Evolutionary conservation across 2,797 vertebrate genomes (phyloP), one percentile per base, ranked within the genome.

Genomic region (Petrocephalus sullivani): DNA sequence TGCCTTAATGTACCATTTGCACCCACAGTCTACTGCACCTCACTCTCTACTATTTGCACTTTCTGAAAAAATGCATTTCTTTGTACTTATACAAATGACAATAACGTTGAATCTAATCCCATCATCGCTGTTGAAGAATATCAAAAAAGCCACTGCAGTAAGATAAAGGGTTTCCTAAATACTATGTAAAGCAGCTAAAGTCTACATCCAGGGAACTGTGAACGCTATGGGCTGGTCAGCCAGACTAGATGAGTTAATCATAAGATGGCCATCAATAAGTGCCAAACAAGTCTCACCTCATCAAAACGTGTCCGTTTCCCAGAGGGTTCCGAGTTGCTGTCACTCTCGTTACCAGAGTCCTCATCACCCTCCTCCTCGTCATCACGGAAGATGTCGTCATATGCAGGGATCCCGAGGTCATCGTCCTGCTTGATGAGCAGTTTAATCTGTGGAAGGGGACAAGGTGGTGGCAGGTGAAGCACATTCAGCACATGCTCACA

Each of bases 331-430:
- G 96, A 96, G 0, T 94, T 96, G 0, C 92, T 96, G 0, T 96
- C 96, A 0, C 95, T 96, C 90, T 98, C 98, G 89, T 96, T 95
- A 89, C 95, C 98, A 0, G 96, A 98, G 90, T 96, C 96, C 0
- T 94, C 96, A 0, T 93, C 92, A 0, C 94, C 94, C 0, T 95
- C 95, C 16, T 96, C 96, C 0, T 97, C 97, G 33, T 99, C 97
- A 37, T 99, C 98, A 85, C 95, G 94, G 91, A 99, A 99, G 92
- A 99, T 97, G 87, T 99, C 97, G 71, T 99, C 98, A 0, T 99
- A 99, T 4, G 96, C 93, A 8, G 98, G 98, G 83, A 99, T 94
- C 16, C 96, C 95, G 0, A 99, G 95, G 85, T 99, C 98, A 46
- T 99, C 98, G 0, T 98, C 97, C 92, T 98, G 97, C 92, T 98